Conservation (phyloP, 2,888 invertebrate genomes). For the Isoperla grammatica region DNA sequence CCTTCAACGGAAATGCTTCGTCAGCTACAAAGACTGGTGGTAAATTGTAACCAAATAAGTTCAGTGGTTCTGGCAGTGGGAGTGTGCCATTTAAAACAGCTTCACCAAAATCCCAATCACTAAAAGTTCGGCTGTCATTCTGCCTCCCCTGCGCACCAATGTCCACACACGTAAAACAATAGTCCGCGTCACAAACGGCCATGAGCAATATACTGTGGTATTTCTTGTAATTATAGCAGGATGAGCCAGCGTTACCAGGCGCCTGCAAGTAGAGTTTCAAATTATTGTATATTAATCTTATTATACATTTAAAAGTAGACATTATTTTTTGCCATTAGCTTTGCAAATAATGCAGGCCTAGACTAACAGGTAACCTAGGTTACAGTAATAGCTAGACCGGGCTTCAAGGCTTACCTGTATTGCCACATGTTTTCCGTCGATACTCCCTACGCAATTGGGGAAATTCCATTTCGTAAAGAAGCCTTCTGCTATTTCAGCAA, state of each 20-base stretch:
- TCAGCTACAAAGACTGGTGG: constrained; percentile 19
- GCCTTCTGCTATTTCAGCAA: too few species aligned
- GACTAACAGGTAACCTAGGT: too few species aligned
- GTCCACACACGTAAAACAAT: constrained; percentile 9
- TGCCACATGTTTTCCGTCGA: too few species aligned
- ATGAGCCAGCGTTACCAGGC: neutral
- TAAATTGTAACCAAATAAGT: constrained; percentile 1
- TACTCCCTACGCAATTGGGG: too few species aligned
- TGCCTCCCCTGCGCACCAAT: constrained; percentile 19
- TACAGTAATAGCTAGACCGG: too few species aligned
- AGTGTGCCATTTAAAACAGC: neutral
- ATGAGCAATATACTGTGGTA: constrained; percentile 7
- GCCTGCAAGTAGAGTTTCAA: too few species aligned
- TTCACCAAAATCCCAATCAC: constrained; percentile 3
- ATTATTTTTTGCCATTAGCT: too few species aligned
- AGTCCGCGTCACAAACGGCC: constrained; percentile 14
- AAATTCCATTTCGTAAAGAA: too few species aligned
- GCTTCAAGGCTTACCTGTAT: too few species aligned
- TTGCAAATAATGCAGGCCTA: too few species aligned
- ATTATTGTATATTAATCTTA: too few species aligned
- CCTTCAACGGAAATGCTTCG: constrained; percentile 22
- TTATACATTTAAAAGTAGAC: too few species aligned
- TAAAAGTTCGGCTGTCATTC: constrained; percentile 4
- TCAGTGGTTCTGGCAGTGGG: neutral
- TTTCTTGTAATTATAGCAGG: neutral